Base-by-base conservation (phyloP, 2,113 vertebrate species). In the Leptocoma aspasia region DNA sequence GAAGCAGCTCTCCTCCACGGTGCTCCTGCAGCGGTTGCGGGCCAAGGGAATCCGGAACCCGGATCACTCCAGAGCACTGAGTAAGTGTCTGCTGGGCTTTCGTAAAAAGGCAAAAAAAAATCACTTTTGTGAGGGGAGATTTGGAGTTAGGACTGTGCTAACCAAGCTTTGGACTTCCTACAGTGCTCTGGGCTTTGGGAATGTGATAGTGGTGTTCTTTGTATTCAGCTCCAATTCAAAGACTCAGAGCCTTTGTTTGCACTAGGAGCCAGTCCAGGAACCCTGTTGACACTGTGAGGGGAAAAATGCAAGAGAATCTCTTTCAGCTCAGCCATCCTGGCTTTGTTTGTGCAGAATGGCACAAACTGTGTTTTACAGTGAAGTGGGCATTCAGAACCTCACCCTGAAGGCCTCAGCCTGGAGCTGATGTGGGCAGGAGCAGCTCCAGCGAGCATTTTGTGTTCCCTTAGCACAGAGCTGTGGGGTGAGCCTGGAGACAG, bases 21-120 rank as follows among this genome's bases (percentile, higher is more conserved):
- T 99, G 83, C 97, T 99, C 93, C 96, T 99, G 96, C 99, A 99
- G 98, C 98, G 99, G 97, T 98, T 99, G 96, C 98, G 99, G 92
- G 98, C 98, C 42, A 99, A 99, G 98, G 99, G 99, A 88, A 99
- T 99, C 97, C 98, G 99, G 96, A 99, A 99, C 97, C 99, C 99
- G 15, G 99, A 99, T 98, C 99, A 99, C 98, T 99, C 99, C 96
- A 98, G 99, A 98, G 99, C 99, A 12, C 98, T 99, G 89, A 99
- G 99, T 99, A 98, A 0, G 82, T 95, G 98, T 92, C 96, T 92
- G 35, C 60, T 89, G 41, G 56, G 26, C 60, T 95, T 49, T 20
- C 30, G 47, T 7, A 71, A 64, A 77, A 56, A 41, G 31, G 27
- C 7, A 60, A 17, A 27, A 22, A 37, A 31, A 89, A 77, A 10